Evolutionary conservation across 2,888 invertebrate genomes (phyloP).

Genomic region (Nemoura dubitans): DNA sequence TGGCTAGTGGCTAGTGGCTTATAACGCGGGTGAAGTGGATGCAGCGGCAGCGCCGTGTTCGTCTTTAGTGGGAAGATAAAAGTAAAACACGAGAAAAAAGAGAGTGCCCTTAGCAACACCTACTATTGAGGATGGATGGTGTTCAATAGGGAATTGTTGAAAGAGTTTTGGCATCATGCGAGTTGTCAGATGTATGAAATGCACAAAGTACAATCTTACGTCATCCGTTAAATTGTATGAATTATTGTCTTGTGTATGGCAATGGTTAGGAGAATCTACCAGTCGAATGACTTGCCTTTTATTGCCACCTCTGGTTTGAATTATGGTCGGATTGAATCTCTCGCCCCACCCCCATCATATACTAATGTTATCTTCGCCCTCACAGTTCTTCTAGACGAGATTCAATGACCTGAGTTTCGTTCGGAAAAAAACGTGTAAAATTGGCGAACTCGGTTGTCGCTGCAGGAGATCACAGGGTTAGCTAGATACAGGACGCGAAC

Average conservation of each 20-base stretch:
- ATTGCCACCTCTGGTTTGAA: neutral
- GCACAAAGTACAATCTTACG: slow-evolving; percentile 7
- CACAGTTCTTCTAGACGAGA: neutral
- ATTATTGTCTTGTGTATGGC: neutral
- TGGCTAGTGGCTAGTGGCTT: neutral
- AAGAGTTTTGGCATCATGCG: neutral
- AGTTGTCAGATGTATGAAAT: neutral
- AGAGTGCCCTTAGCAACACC: neutral
- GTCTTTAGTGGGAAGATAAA: neutral
- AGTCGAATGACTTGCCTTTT: slow-evolving; percentile 12
- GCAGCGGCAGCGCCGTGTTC: neutral
- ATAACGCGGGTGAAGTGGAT: neutral
- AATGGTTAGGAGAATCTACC: neutral
- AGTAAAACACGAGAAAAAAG: neutral
- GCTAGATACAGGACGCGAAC: neutral
- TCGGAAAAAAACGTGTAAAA: neutral
- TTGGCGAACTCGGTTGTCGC: neutral
- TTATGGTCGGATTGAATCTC: slow-evolving; percentile 12
- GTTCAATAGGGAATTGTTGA: slow-evolving; percentile 7
- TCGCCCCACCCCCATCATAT: slow-evolving; percentile 3
- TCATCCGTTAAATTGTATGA: slow-evolving; percentile 12
- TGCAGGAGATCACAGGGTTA: neutral
- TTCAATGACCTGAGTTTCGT: neutral
- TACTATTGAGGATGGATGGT: neutral
- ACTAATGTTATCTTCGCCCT: neutral